Percentiles rank a stretch among this genome's conserved stretches.
phyloP scores from a whole-genome alignment of 2,888 invertebrate genomes.

The Drosophila paranaensis region DNA sequence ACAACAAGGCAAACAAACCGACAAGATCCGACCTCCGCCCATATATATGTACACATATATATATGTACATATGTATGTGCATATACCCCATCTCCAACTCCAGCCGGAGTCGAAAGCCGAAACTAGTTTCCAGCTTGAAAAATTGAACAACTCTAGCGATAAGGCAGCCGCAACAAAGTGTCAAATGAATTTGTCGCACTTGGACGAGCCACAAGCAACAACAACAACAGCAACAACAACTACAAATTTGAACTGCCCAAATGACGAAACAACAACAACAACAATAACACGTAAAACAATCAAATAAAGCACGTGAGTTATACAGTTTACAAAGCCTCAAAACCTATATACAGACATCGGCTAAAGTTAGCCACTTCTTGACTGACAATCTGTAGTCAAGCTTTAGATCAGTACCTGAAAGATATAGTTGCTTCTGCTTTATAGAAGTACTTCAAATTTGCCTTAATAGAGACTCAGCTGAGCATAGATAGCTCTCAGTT shows the following conservation, averaged over 20 bases:
- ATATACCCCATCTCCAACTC: constrained; percentile 14
- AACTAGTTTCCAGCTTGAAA: constrained; percentile 70
- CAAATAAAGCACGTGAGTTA: constrained; percentile 61
- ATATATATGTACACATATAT: neutral
- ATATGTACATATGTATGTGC: neutral
- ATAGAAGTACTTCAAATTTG: neutral
- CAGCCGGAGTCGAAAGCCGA: constrained; percentile 48
- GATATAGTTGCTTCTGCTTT: neutral
- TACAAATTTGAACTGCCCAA: constrained; percentile 54
- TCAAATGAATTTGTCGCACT: constrained; percentile 81
- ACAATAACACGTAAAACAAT: constrained; percentile 27
- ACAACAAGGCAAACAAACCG: constrained; percentile 75
- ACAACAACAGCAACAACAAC: constrained; percentile 22
- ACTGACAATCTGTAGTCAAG: neutral
- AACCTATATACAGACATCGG: constrained; percentile 3
- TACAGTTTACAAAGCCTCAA: constrained; percentile 31
- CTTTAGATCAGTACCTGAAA: neutral
- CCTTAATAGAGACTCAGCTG: neutral
- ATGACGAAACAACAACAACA: constrained; percentile 42
- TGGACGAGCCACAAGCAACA: constrained; percentile 43
- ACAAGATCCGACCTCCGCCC: constrained; percentile 60
- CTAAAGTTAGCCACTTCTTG: constrained; percentile 2
- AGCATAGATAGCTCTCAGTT: neutral
- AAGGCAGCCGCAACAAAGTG: constrained; percentile 69
- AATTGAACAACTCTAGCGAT: constrained; percentile 66